Evolutionary conservation across 92 coral and sea anemone species (phyloP).

Genomic region (Isaurus tuberculatus): DNA sequence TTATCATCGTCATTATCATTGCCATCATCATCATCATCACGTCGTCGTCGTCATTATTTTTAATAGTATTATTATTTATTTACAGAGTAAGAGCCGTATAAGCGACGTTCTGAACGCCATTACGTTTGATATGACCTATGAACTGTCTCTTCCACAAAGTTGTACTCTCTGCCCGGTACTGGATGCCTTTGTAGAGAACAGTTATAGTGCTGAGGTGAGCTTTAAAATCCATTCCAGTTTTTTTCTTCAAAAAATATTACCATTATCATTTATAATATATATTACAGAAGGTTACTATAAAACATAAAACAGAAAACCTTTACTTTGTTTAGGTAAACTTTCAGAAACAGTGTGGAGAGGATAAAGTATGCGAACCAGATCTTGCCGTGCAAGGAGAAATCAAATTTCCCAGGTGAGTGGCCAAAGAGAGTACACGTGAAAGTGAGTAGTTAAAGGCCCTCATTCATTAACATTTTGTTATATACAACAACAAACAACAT

Average conservation of each 20-base stretch:
- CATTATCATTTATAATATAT: too few relatives aligned
- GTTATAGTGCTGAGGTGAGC: conserved; percentile 67
- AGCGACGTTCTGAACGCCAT: conserved; percentile 55
- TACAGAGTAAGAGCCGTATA: conserved; percentile 61
- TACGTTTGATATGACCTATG: conserved; percentile 74
- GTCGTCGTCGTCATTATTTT: background rate
- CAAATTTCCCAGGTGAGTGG: conserved; percentile 62
- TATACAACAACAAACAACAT: too few relatives aligned
- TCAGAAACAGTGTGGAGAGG: conserved; percentile 44
- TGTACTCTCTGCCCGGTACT: conserved; percentile 78
- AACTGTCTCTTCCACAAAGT: conserved; percentile 50
- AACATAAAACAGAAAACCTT: background rate
- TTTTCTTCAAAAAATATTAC: background rate
- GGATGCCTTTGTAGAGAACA: conserved; percentile 61
- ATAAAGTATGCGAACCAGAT: conserved; percentile 74
- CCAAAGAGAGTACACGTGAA: too few relatives aligned
- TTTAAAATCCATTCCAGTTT: background rate
- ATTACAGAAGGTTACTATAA: too few relatives aligned
- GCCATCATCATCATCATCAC: too few relatives aligned
- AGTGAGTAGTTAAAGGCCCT: too few relatives aligned
- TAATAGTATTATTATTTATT: background rate
- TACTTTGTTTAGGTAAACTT: background rate
- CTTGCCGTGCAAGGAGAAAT: conserved; percentile 65
- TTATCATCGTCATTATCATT: too few relatives aligned
- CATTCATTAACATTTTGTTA: too few relatives aligned